These are phyloP conservation scores for Porites lobata DNA, from an alignment of 92 coral and sea anemone genomes.

Conservation along the genomic window DNA sequence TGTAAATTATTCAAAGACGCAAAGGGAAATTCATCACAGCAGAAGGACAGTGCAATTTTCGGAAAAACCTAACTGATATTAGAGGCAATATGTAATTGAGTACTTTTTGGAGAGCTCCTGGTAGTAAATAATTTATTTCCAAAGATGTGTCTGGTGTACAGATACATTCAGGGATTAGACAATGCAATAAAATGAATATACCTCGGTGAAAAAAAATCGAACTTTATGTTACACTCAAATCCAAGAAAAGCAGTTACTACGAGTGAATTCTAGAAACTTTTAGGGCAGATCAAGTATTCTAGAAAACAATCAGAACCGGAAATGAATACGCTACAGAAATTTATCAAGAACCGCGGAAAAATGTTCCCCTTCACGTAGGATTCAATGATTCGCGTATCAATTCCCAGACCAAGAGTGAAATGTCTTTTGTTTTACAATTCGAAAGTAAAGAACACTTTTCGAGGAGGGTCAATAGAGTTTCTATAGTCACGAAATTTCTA, in stretches of 20 bases:
- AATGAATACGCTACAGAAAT: conserved; percentile 13
- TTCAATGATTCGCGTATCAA: background rate
- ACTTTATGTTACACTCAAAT: background rate
- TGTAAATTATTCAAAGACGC: background rate
- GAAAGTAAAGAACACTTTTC: conserved; percentile 26
- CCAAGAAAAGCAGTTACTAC: background rate
- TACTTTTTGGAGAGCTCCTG: background rate
- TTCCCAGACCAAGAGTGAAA: background rate
- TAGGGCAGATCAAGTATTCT: background rate
- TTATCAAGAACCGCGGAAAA: background rate
- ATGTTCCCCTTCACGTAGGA: background rate
- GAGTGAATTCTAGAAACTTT: background rate
- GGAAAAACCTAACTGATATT: background rate
- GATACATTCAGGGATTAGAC: conserved; percentile 5
- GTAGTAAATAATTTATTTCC: conserved; percentile 29
- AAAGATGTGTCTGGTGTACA: background rate
- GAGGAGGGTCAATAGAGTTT: conserved; percentile 6
- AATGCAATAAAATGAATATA: background rate
- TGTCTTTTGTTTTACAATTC: conserved; percentile 3
- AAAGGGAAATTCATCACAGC: background rate
- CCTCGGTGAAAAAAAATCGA: background rate
- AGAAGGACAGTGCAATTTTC: background rate
- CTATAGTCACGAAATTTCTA: conserved; percentile 10
- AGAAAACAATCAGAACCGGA: conserved; percentile 21
- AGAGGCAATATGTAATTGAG: background rate